These are phyloP conservation scores for Limnephilus lunatus DNA, from an alignment of 2,888 invertebrate genomes.

Conservation along the genomic window DNA sequence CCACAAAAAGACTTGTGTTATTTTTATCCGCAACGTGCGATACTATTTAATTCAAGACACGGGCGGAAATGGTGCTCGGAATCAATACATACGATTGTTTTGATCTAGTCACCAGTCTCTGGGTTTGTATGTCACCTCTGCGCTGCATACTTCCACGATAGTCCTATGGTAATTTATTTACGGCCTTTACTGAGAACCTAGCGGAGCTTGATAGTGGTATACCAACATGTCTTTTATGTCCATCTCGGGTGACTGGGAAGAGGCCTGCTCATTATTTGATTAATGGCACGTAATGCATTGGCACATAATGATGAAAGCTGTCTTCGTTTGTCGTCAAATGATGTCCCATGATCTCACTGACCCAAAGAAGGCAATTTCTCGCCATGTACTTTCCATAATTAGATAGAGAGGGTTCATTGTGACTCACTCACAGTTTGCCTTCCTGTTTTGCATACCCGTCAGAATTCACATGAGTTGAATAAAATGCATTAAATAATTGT, in stretches of 20 bases:
- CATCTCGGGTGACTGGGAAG: background rate
- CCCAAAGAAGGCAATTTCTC: slow-evolving; percentile 32
- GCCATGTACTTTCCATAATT: background rate
- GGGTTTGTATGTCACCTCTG: slow-evolving; percentile 40
- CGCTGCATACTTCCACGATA: slow-evolving; percentile 31
- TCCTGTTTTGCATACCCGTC: background rate
- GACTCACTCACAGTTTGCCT: slow-evolving; percentile 2
- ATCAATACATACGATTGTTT: slow-evolving; percentile 12
- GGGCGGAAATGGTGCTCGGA: background rate
- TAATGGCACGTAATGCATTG: slow-evolving; percentile 34
- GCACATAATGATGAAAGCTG: background rate
- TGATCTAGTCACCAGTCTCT: slow-evolving; percentile 1
- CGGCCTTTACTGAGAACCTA: background rate
- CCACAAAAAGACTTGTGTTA: background rate
- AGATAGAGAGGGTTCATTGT: background rate
- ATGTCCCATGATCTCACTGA: slow-evolving; percentile 29
- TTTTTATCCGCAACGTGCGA: slow-evolving; percentile 30
- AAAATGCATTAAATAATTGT: background rate
- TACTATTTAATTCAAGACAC: slow-evolving; percentile 11
- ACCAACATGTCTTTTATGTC: slow-evolving; percentile 17
- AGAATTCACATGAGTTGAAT: background rate
- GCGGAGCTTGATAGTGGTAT: slow-evolving; percentile 25
- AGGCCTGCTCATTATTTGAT: slow-evolving; percentile 14
- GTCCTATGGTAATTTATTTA: slow-evolving; percentile 4
- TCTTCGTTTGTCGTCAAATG: slow-evolving; percentile 12